Base-by-base conservation (phyloP, 2,888 invertebrate genomes). In the Macroteleia sp. region DNA sequence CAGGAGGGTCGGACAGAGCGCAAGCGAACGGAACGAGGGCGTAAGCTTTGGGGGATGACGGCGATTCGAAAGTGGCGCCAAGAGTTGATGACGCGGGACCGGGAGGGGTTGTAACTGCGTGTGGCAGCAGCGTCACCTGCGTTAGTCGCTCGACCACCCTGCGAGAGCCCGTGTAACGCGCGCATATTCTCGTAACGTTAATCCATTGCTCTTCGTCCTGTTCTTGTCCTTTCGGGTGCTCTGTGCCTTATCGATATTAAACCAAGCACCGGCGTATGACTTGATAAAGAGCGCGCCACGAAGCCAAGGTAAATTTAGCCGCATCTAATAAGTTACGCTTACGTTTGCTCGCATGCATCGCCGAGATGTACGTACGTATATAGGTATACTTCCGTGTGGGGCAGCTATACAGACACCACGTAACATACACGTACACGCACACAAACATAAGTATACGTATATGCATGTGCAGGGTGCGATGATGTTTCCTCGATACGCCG, bases 101-200 rank as follows among this genome's bases (percentile, higher is more conserved):
- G 81, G 83, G 83, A 79, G 78, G 79, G 79, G 76, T 80, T 70
- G 77, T 57, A 70, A 71, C 39, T 59, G 79, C 78, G 84, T 82
- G 80, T 73, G 69, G 69, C 78, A 62, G 54, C 77, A 81, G 85
- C 88, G 88, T 86, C 87, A 88, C 87, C 88, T 88, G 85, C 81
- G 56, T 82, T 82, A 81, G 70, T 75, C 71, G 84, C 76, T 83
- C 83, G 85, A 86, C 85, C 87, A 85, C 84, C 86, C 86, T 85
- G 78, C 76, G 78, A 82, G 84, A 83, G 82, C 74, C 79, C 78
- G 79, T 80, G 77, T 77, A 73, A 59, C 66, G 67, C 62, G 80
- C 34, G 64, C 54, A 70, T 67, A 44, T 57, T 67, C 71, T 62
- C 73, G 61, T 61, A 67, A 52, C 70, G 62, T 75, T 71, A 61